phyloP scores from a whole-genome alignment of 2,797 vertebrate genomes.

The Pelochelys cantorii region DNA sequence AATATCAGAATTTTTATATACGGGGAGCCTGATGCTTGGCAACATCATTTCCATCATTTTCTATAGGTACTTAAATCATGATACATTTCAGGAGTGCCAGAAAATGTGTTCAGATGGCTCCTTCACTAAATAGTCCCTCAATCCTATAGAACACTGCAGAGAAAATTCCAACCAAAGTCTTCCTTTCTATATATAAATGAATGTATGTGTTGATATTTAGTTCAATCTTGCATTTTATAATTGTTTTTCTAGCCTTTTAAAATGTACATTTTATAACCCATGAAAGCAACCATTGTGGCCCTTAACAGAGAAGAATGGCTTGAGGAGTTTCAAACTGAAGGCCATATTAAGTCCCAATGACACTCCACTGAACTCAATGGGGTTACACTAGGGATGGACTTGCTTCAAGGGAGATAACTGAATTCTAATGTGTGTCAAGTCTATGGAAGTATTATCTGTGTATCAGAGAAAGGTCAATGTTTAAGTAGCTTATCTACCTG shows the following conservation, averaged over 20 bases:
- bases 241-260: neutral
- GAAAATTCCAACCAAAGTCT: neutral
- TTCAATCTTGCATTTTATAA: neutral
- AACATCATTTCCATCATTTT: neutral
- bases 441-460: neutral
- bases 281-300: neutral
- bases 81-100: neutral
- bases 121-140: neutral
- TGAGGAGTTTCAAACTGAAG: neutral
- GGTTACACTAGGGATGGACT: neutral
- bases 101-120: neutral
- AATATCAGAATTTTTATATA: neutral
- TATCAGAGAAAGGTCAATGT: neutral
- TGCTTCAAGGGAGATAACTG: neutral
- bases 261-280: neutral
- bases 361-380: neutral
- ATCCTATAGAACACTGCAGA: neutral
- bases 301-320: neutral
- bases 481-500: conserved; percentile 81
- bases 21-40: neutral
- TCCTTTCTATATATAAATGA: neutral
- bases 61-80: neutral
- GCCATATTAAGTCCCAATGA: neutral
- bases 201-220: neutral
- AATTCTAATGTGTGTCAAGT: neutral